A percentile compares a stretch with the other conserved stretches of the same genome.
phyloP scores from a whole-genome alignment of 1,140 invertebrate species.

The Bombus sylvicola region DNA sequence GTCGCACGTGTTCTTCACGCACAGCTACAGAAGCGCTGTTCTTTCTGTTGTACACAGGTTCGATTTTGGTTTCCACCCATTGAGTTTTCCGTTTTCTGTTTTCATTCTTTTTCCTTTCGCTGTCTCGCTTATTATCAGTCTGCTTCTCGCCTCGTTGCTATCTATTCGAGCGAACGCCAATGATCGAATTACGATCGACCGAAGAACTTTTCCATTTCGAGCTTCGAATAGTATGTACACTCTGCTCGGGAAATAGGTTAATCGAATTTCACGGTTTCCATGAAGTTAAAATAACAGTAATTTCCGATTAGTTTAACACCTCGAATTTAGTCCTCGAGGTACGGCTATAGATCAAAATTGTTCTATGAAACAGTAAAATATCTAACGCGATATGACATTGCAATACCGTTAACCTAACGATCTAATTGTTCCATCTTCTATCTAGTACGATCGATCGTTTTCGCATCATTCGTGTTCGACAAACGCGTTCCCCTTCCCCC shows the following conservation, averaged over 20 bases:
- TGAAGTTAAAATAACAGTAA: too few relatives aligned
- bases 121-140: neutral
- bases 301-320: too few relatives aligned
- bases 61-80: constrained; percentile 76
- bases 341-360: too few relatives aligned
- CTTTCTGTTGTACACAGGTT: constrained; percentile 81
- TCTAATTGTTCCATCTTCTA: neutral
- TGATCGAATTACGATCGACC: constrained; percentile 17
- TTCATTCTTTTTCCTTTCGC: neutral
- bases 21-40: constrained; percentile 72
- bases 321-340: too few relatives aligned
- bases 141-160: neutral
- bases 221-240: too few relatives aligned
- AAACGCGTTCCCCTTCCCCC: neutral
- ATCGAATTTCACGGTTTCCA: too few relatives aligned
- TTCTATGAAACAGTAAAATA: too few relatives aligned
- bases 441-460: constrained; percentile 9
- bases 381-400: too few relatives aligned
- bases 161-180: neutral
- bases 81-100: constrained; percentile 18
- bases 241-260: too few relatives aligned
- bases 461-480: neutral
- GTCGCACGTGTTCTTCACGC: constrained; percentile 58
- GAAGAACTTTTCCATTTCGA: neutral
- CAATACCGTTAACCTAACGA: too few relatives aligned